phyloP scores from a whole-genome alignment of 2,113 vertebrate species.

The Grammomys surdaster region DNA sequence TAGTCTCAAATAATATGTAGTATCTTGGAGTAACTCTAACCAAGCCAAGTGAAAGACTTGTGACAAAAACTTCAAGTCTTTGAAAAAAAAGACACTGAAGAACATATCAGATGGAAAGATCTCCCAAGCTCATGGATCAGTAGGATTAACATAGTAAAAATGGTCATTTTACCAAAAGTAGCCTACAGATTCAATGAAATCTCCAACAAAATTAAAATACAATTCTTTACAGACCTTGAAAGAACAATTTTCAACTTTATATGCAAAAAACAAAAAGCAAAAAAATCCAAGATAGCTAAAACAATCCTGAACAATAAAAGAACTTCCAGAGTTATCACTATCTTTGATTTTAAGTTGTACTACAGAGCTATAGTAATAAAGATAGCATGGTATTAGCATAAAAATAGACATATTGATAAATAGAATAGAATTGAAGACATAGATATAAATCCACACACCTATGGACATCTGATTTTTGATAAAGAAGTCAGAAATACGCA shows the following conservation, averaged over 20 bases:
- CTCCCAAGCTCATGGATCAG: not conserved
- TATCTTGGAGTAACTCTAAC: not conserved
- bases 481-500: not conserved
- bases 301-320: not conserved
- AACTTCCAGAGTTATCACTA: not conserved
- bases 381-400: not conserved
- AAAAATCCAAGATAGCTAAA: not conserved
- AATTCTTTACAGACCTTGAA: not conserved
- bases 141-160: not conserved
- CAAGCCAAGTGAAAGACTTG: not conserved
- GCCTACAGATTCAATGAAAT: not conserved
- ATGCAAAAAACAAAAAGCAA: not conserved
- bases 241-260: not conserved
- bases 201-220: not conserved
- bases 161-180: not conserved
- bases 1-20: not conserved
- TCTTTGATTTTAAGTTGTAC: not conserved
- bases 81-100: not conserved
- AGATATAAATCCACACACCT: not conserved
- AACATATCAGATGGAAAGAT: not conserved
- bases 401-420: not conserved
- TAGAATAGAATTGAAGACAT: not conserved
- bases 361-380: not conserved
- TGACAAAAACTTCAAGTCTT: not conserved
- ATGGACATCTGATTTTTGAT: not conserved